These are phyloP conservation scores for Probosciger aterrimus DNA, from an alignment of 2,113 vertebrate species.

Conservation along the genomic window DNA sequence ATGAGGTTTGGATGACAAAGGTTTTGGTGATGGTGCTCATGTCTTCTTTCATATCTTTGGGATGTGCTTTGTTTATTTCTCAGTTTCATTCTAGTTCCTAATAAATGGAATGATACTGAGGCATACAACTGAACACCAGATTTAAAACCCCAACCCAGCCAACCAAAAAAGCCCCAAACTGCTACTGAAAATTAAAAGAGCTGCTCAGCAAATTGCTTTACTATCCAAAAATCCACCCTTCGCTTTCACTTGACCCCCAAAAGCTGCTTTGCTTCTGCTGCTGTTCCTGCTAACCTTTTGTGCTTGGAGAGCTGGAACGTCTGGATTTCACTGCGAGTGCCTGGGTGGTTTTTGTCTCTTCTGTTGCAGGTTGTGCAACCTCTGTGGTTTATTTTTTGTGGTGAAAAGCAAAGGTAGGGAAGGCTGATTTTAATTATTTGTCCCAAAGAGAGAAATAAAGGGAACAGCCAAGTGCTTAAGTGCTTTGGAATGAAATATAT, in stretches of 20 bases:
- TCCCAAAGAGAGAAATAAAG: slow-evolving; percentile 15
- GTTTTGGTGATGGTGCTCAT: not conserved
- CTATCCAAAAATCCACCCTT: not conserved
- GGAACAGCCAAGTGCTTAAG: not conserved
- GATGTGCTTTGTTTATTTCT: not conserved
- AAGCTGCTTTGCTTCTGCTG: not conserved
- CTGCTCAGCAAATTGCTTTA: not conserved
- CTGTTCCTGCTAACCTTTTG: not conserved
- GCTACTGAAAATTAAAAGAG: not conserved
- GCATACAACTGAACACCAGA: not conserved
- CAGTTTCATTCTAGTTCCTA: not conserved
- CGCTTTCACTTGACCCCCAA: not conserved
- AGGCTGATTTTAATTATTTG: slow-evolving; percentile 4
- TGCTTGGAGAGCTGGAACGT: not conserved
- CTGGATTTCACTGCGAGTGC: not conserved
- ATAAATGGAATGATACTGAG: not conserved
- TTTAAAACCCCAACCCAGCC: not conserved
- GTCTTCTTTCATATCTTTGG: not conserved
- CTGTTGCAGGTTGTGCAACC: not conserved
- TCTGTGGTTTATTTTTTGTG: not conserved
- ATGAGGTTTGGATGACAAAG: not conserved
- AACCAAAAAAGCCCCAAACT: not conserved
- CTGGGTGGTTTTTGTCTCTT: not conserved
- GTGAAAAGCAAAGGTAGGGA: not conserved
- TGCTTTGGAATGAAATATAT: not conserved